Base-by-base conservation (phyloP, 1,140 invertebrate species). In the Aphelenchoides avenae region DNA sequence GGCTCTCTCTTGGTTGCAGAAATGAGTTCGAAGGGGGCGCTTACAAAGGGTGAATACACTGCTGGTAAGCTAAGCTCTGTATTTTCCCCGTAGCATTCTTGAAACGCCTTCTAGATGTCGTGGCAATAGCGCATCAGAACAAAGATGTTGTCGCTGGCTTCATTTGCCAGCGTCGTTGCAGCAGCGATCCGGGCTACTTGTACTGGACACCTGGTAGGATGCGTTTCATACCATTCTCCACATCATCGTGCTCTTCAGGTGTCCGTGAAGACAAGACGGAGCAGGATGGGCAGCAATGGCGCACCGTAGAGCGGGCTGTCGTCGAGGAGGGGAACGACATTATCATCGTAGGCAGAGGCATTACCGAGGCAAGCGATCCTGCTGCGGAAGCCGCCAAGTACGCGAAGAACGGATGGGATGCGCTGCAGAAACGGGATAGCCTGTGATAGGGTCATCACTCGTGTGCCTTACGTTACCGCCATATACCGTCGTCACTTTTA, bases 1-100 rank as follows among this genome's bases (percentile, higher is more conserved):
- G 64, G 63, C n/a, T 11, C 43, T 57, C 18, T 79, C 6, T 30
- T 79, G 3, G 64, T 79, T 37, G 78, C 77, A 11, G 40, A 75
- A 49, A 46, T 72, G 49, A 71, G 68, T 41, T 51, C 48, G n/a
- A 47, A 71, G 52, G 71, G 71, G 13, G 52, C 62, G 18, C 44
- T 68, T 20, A 68, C 65, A 15, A 39, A 24, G 18, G 27, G 41
- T 27, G 47, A 55, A 2, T 65, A 65, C 55, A 27, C 36, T 13
- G 48, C 49, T 34, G 39, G 57, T 58, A 11, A 55, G 36, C 2
- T 3, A 9, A 13, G n/a, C 20, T 58, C 1, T 56, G 31, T 53
- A 11, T n/a, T 20, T 15, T 3, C 22, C 22, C 18, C 11, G 5
- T 46, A 53, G 5, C 27, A 27, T 31, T 20, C 11, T 13, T 6